Evolutionary conservation across 2,888 invertebrate species (phyloP).

Genomic region (Noctua janthe): DNA sequence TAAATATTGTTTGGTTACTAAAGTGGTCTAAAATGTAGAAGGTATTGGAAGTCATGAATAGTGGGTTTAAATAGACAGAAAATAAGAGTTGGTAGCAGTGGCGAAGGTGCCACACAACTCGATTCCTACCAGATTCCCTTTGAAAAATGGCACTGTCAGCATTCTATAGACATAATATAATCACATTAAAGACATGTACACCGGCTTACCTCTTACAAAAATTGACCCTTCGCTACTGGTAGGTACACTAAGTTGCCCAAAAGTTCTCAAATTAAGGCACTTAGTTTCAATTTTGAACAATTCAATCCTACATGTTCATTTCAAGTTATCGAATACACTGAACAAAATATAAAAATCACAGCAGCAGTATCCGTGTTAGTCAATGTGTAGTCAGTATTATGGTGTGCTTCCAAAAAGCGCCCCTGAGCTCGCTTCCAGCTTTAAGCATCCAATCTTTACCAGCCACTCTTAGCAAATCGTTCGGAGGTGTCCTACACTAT

Average conservation of each 20-base stretch:
- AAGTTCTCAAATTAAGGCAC: not conserved
- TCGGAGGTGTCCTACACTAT: constrained; percentile 37
- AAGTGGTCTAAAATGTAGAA: not conserved
- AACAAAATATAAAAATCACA: constrained; percentile 19
- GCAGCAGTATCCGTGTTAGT: constrained; percentile 6
- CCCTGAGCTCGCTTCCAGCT: constrained; percentile 45
- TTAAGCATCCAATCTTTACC: constrained; percentile 57
- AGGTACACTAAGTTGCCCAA: no score
- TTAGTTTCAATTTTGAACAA: not conserved
- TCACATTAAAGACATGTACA: no score
- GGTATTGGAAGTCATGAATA: not conserved
- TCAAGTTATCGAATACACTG: not conserved
- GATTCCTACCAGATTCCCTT: no score
- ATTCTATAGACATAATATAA: no score
- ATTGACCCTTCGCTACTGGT: no score
- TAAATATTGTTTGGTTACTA: constrained; percentile 6
- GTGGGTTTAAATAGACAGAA: not conserved
- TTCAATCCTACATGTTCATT: not conserved
- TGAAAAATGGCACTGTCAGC: no score
- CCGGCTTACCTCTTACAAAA: no score
- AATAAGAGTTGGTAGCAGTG: not conserved
- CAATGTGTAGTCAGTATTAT: constrained; percentile 31
- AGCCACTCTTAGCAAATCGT: constrained; percentile 53
- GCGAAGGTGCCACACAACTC: no score
- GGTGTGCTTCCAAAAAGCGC: constrained; percentile 27